Percentiles rank a stretch among this genome's conserved stretches.
phyloP scores from a whole-genome alignment of 2,888 invertebrate genomes.

The Meiosimyza decipiens region DNA sequence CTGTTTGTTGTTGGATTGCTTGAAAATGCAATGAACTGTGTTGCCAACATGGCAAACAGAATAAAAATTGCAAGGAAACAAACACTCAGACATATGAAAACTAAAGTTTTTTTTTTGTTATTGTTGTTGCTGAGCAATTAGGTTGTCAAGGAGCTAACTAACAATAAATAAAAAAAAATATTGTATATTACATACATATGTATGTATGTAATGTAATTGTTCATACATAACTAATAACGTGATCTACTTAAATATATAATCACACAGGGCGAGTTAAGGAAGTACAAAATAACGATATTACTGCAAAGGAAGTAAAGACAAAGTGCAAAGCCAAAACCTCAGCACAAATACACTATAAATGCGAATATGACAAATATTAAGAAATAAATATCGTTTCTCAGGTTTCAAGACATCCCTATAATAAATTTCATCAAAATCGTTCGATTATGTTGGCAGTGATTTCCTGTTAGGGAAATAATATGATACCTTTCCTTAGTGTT shows the following conservation, averaged over 20 bases:
- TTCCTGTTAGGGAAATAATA: too few relatives aligned
- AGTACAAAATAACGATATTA: neutral
- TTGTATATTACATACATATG: neutral
- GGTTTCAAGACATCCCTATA: too few relatives aligned
- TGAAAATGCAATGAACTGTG: constrained; percentile 30
- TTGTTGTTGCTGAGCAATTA: constrained; percentile 24
- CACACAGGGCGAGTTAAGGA: constrained; percentile 8
- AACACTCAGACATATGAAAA: neutral
- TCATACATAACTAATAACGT: neutral
- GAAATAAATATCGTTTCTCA: too few relatives aligned
- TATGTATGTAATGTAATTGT: neutral
- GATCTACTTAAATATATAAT: constrained; percentile 13
- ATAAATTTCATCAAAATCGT: too few relatives aligned
- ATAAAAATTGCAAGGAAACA: neutral
- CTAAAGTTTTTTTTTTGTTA: neutral
- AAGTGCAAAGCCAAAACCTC: too few relatives aligned
- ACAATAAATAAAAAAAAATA: neutral
- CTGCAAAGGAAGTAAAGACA: too few relatives aligned
- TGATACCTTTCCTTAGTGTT: too few relatives aligned
- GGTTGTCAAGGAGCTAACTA: constrained; percentile 13
- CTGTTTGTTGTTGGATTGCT: constrained; percentile 15
- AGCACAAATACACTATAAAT: too few relatives aligned
- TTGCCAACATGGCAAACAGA: constrained; percentile 25
- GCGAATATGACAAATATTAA: too few relatives aligned
- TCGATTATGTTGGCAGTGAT: too few relatives aligned